These are phyloP conservation scores for Luperina testacea DNA, from an alignment of 2,888 invertebrate species.

Conservation along the genomic window DNA sequence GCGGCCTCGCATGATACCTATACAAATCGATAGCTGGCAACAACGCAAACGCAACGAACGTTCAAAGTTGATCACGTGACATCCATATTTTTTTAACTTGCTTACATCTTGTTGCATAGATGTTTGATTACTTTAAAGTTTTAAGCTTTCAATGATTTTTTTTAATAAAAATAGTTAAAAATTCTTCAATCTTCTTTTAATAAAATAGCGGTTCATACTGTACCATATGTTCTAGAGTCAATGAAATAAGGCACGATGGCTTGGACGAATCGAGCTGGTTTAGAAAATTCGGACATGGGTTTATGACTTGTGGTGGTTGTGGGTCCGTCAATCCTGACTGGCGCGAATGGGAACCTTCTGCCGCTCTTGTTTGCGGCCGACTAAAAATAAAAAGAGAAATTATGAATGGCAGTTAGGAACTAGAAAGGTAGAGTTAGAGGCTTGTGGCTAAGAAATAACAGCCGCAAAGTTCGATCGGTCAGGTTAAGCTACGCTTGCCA, in stretches of 20 bases:
- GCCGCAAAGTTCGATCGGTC: no score
- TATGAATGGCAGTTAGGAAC: background rate
- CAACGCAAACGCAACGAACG: no score
- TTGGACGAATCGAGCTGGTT: conserved; percentile 74
- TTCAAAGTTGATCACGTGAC: no score
- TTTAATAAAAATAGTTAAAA: no score
- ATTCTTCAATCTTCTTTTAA: background rate
- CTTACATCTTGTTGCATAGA: no score
- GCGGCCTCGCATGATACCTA: no score
- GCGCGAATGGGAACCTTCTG: conserved; percentile 79
- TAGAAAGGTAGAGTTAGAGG: no score
- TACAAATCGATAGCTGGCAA: no score
- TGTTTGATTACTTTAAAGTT: background rate
- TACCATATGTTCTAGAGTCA: conserved; percentile 83
- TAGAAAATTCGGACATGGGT: conserved; percentile 53
- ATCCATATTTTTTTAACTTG: no score
- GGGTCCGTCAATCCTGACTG: conserved; percentile 68
- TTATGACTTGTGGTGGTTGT: background rate
- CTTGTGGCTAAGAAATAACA: no score
- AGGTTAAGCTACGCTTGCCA: no score
- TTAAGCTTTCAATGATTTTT: background rate
- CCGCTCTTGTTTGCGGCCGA: conserved; percentile 52
- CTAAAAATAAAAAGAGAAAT: conserved; percentile 37
- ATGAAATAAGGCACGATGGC: conserved; percentile 85
- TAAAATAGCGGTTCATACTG: conserved; percentile 31